Base-by-base conservation (phyloP, 2,888 invertebrate species). In the Parnassius orleans region DNA sequence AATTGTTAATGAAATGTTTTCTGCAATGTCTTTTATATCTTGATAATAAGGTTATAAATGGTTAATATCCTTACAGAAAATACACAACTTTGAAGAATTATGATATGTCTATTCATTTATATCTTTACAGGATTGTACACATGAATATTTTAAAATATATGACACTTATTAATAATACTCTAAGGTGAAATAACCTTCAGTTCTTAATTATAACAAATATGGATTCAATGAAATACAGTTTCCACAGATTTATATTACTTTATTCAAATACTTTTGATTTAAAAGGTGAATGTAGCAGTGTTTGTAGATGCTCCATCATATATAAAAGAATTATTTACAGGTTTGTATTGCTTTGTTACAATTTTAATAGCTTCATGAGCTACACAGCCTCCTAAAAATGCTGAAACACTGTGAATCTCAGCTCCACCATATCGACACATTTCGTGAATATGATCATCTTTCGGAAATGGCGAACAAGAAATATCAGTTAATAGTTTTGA, bases 351-450 rank as follows among this genome's bases (percentile, higher is more conserved):
- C 77, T 95, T 95, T 2, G 99, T 99, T 61, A 99, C 93, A 63
- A 99, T 92, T 92, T 99, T 99, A 68, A 99, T 98, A 5, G 95
- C 95, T 92, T 99, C 99, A 79, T 99, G 99, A 9, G 99, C 98
- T 41, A 96, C 96, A 80, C 98, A 96, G 3, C 99, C 99, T 67
- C 95, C 95, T 69, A 98, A 91, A 80, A 97, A 97, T 9, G 99
- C 96, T 11, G 99, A 98, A 11, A 99, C 94, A 43, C 98, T 96
- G 84, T 99, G 99, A 65, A 99, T 91, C 86, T 99, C 99, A 10
- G 97, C 95, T 10, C 98, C 98, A 11, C 99, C 99, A 86, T 97
- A 99, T 44, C 98, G 94, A 79, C 97, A 98, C 90, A 98, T 95
- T 90, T 98, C 99, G 85, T 98, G 98, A 43, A 98, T 94, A 76